Evolutionary conservation across 2,113 vertebrate genomes (phyloP).

Genomic region (Myrmophylax atrothorax): DNA sequence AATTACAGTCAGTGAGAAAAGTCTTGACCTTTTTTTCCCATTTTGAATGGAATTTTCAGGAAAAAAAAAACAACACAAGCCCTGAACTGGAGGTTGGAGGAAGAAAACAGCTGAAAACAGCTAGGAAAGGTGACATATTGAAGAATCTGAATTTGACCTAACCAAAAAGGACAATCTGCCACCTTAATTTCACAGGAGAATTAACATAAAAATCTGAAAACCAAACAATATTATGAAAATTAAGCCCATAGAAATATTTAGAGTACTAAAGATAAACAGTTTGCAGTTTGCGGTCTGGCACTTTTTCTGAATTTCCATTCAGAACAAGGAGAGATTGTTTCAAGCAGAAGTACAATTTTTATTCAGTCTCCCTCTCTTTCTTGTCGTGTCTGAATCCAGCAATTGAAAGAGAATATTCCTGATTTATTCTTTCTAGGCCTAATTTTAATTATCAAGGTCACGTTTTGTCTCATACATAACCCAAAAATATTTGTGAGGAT

Average conservation of each 20-base stretch:
- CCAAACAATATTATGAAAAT: background rate
- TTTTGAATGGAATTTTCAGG: background rate
- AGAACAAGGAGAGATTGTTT: background rate
- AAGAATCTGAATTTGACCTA: background rate
- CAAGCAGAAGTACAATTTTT: background rate
- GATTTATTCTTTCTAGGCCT: background rate
- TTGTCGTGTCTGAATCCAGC: background rate
- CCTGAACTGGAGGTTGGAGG: background rate
- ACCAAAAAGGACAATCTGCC: background rate
- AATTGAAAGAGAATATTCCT: background rate
- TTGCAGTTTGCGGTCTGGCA: background rate
- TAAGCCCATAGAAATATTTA: background rate
- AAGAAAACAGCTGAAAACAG: background rate
- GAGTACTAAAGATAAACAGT: background rate
- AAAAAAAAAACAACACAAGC: background rate
- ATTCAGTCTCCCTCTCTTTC: background rate
- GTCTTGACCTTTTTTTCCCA: background rate
- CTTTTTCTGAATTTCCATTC: background rate
- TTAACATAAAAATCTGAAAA: background rate
- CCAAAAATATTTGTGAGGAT: background rate
- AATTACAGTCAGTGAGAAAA: background rate
- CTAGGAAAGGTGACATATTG: background rate
- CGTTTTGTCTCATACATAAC: background rate
- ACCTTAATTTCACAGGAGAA: background rate
- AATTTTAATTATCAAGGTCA: background rate